Base-by-base conservation (phyloP, 2,888 invertebrate genomes). In the Calephelis perditalis region DNA sequence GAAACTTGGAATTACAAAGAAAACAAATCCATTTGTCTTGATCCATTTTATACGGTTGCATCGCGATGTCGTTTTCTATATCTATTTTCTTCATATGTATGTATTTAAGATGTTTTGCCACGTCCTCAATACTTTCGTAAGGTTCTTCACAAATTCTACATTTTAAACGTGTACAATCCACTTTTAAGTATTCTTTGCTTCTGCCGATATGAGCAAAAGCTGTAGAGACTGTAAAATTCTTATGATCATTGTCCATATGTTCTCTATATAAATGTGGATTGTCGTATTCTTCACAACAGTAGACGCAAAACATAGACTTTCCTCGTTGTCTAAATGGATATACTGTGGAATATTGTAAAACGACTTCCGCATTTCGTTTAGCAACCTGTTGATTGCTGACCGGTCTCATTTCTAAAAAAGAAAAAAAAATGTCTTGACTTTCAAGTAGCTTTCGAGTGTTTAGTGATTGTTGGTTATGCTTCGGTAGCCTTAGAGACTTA, bases 281-380 rank as follows among this genome's bases (percentile, higher is more conserved):
- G 35, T 76, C 74, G 63, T 75, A 82, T 40, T 77, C 74, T 47
- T 88, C 86, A 65, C 79, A 76, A 77, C 89, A 89, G 76, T 84
- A 89, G 65, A 87, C 86, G 70, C 89, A 89, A 61, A 82, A 73
- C 68, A 87, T 71, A 11, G 65, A 68, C 63, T 79, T 81, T 9
- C 80, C 79, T 60, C 74, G 77, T 61, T 84, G 75, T 68, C 88
- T 78, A 79, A 88, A 89, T 66, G 89, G 89, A 70, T 82, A 84
- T 54, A 79, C 76, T 47, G 87, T 86, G 11, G 87, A 78, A 73
- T 81, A 82, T 76, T 78, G 71, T 77, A 90, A 79, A 61, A 90
- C 75, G 65, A 82, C 72, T 72, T 84, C 81, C 58, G 87, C 87
- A 68, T 88, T 88, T 73, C 76, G 70, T 81, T 79, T 86, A 74